A percentile compares a stretch with the other conserved stretches of the same genome.
phyloP scores from a whole-genome alignment of 2,113 vertebrate species.

The Saguinus imperator region DNA sequence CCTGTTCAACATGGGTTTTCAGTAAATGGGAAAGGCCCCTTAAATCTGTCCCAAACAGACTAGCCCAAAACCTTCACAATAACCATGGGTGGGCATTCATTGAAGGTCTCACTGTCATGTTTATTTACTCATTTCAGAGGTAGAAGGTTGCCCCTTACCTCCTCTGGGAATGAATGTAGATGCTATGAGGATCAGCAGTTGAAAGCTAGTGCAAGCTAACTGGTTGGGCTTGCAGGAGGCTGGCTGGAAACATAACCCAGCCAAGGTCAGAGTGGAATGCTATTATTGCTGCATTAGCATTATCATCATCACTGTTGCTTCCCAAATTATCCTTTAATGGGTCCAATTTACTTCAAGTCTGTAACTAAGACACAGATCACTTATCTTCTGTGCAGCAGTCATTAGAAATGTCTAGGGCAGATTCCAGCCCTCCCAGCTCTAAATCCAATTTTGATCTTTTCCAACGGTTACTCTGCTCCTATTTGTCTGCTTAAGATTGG shows the following conservation, averaged over 20 bases:
- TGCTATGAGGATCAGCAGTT: not conserved
- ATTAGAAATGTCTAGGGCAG: constrained; percentile 4
- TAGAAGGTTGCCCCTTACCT: not conserved
- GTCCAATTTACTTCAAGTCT: constrained; percentile 44
- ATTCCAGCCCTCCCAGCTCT: not conserved
- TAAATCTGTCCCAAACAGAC: constrained; percentile 58
- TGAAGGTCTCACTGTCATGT: constrained; percentile 18
- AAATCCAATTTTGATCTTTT: not conserved
- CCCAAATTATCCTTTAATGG: constrained; percentile 47
- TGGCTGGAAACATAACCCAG: not conserved
- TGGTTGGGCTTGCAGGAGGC: not conserved
- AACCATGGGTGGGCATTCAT: constrained; percentile 58
- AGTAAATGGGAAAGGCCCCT: constrained; percentile 56
- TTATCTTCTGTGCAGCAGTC: constrained; percentile 30
- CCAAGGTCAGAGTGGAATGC: constrained; percentile 13
- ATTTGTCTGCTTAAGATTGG: not conserved
- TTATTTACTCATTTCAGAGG: constrained; percentile 62
- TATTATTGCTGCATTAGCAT: not conserved
- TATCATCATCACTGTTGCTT: not conserved
- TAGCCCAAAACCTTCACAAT: not conserved
- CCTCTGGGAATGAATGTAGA: not conserved
- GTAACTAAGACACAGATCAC: constrained; percentile 44
- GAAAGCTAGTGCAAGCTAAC: not conserved
- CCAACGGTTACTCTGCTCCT: not conserved
- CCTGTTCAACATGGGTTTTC: constrained; percentile 25